phyloP scores from a whole-genome alignment of 1,140 invertebrate genomes.

The Bombus terrestris region DNA sequence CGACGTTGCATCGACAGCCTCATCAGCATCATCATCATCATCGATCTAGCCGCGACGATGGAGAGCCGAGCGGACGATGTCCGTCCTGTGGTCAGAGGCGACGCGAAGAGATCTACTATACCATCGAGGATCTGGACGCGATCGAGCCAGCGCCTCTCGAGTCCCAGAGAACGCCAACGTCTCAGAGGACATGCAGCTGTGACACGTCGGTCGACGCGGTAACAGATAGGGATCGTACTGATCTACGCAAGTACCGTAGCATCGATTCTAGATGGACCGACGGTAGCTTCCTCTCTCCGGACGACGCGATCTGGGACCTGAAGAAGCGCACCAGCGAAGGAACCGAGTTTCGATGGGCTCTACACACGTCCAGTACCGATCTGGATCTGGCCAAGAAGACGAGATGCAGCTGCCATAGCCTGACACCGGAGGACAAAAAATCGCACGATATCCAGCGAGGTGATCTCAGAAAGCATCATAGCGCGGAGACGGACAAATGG shows the following conservation, averaged over 20 bases:
- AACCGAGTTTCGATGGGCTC: slow-evolving; percentile 79
- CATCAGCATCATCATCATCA: slow-evolving; percentile 46
- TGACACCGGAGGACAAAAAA: slow-evolving; percentile 74
- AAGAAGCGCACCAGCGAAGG: slow-evolving; percentile 72
- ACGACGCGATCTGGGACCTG: slow-evolving; percentile 77
- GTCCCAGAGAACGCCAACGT: slow-evolving; percentile 62
- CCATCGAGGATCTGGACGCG: slow-evolving; percentile 80
- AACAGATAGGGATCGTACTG: slow-evolving; percentile 38
- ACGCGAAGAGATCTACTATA: slow-evolving; percentile 76
- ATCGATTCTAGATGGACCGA: slow-evolving; percentile 71
- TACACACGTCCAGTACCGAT: slow-evolving; percentile 79
- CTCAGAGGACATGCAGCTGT: slow-evolving; percentile 62
- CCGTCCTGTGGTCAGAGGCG: slow-evolving; percentile 73
- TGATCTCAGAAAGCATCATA: slow-evolving; percentile 80
- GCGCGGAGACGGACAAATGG: slow-evolving; percentile 80
- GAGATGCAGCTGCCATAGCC: slow-evolving; percentile 76
- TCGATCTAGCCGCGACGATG: slow-evolving; percentile 60
- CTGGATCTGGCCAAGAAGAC: slow-evolving; percentile 71
- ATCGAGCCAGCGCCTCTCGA: slow-evolving; percentile 73
- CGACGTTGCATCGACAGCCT: slow-evolving; percentile 60
- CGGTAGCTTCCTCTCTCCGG: slow-evolving; percentile 75
- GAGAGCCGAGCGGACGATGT: slow-evolving; percentile 64
- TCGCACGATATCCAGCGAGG: slow-evolving; percentile 68
- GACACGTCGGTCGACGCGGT: slow-evolving; percentile 43
- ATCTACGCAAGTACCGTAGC: slow-evolving; percentile 69